Evolutionary conservation across 2,797 vertebrate genomes (phyloP).

Genomic region (Meda fulgida): DNA sequence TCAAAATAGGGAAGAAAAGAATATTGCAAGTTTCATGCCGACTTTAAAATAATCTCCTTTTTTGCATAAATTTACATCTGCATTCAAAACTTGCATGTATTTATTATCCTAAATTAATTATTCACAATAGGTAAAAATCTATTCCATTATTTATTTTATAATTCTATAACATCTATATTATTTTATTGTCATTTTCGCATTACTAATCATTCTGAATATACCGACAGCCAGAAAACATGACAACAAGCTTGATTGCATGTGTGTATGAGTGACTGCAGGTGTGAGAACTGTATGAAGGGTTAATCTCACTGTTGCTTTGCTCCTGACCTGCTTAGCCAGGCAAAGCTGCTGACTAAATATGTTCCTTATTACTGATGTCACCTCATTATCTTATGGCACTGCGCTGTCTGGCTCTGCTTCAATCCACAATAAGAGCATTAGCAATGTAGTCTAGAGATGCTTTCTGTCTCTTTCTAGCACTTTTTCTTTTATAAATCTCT

Average conservation of each 20-base stretch:
- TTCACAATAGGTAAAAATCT: not conserved
- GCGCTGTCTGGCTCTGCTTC: constrained; percentile 31
- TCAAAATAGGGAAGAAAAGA: no score
- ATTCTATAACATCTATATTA: not conserved
- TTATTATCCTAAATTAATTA: not conserved
- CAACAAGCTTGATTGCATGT: not conserved
- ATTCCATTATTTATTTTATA: not conserved
- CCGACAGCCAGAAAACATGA: not conserved
- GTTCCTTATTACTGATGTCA: constrained; percentile 73
- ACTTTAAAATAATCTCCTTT: not conserved
- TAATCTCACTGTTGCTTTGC: constrained; percentile 66
- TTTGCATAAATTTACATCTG: not conserved
- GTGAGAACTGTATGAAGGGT: not conserved
- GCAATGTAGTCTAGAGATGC: not conserved
- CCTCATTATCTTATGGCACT: constrained; percentile 69
- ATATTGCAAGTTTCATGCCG: not conserved
- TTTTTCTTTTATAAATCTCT: not conserved
- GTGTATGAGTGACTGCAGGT: not conserved
- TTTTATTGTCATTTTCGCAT: not conserved
- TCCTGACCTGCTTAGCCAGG: constrained; percentile 71
- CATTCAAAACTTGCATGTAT: not conserved
- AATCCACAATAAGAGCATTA: not conserved
- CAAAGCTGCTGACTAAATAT: constrained; percentile 79
- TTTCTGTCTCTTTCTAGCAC: not conserved
- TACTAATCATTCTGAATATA: not conserved